Base-by-base conservation (phyloP, 2,888 invertebrate species). In the Eupithecia subfuscata region DNA sequence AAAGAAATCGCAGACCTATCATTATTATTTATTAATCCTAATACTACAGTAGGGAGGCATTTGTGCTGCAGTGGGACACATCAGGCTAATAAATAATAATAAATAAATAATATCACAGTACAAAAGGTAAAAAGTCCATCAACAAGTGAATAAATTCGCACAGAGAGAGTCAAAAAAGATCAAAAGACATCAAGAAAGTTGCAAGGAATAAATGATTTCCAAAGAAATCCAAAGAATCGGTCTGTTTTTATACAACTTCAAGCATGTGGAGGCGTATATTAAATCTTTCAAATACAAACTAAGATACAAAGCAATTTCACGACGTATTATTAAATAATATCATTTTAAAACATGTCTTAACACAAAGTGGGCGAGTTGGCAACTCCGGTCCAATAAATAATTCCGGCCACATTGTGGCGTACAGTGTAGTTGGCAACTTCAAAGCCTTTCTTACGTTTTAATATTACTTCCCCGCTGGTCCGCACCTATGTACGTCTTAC, bases 371-470 rank as follows among this genome's bases (percentile, higher is more conserved):
- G 34, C 6, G 9, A 67, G 40, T 67, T 67, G 67, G 67, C 40
- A 34, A 40, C 67, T n/a, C 67, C 67, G 67, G 67, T 40, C 67
- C 67, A 67, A 67, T 67, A 67, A 67, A 67, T 67, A 67, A 67
- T 67, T 67, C 40, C 40, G n/a, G 67, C 37, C 34, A 67, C 40
- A 40, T 67, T 40, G 37, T 67, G 67, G 34, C 34, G 34, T 40
- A 67, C 37, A 9, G 12, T n/a, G 34, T 43, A 69, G 45, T 45
- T 69, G 69, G 69, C 69, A 69, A 45, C 45, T 25, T 25, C 69
- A 69, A 69, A 69, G 69, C 45, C 69, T 48, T 69, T 69, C 69
- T 45, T 67, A 67, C 67, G 40, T 67, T 67, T 40, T 67, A 67
- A 67, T 67, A 67, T 40, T 67, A 40, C n/a, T 67, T 67, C n/a